Base-by-base conservation (phyloP, 2,888 invertebrate species). In the Agrochola litura region DNA sequence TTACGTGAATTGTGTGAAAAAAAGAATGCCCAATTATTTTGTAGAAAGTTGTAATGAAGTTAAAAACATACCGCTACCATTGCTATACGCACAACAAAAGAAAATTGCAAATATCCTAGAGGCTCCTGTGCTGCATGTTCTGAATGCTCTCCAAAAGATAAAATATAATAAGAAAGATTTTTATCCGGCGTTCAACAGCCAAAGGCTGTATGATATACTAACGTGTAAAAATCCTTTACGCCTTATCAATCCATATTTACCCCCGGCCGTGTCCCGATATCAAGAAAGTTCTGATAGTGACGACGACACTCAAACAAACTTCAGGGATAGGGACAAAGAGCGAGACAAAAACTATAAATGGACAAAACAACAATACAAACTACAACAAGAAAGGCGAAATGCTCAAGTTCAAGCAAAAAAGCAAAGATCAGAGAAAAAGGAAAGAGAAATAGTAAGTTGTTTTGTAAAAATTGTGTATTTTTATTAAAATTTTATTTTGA, bases 11-110 rank as follows among this genome's bases (percentile, higher is more conserved):
- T 96, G 98, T 85, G 97, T 97, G 25, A 97, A 97, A 81, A 97
- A 97, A 67, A 95, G 97, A 64, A 95, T 98, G 73, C 97, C 97
- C 4, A 98, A 98, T 93, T 99, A 98, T 90, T 99, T 98, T 91
- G 97, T 98, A 71, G 97, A 97, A 70, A 97, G 97, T 63, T 97
- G 98, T 84, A 98, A 99, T 94, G 96, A 98, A 71, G 97, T 98
- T 82, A 97, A 98, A 91, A 97, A 97, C 86, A 97, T 98, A 79
- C 98, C 98, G 0, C 97, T 97, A 77, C 97, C 97, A 49, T 95
- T 97, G 56, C 90, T 98, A 2, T 92, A 97, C 43, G 96, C 97
- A 77, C 96, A 98, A n/a, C 98, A 98, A 91, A 97, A 97, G 86
- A 97, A 97, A 71, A 94, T 98, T 73, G 97, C 97, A 16, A 97